Evolutionary conservation across 1,140 invertebrate species (phyloP), one percentile per base, ranked within the genome.

Genomic region (Pseudomyrmex dendroicus): DNA sequence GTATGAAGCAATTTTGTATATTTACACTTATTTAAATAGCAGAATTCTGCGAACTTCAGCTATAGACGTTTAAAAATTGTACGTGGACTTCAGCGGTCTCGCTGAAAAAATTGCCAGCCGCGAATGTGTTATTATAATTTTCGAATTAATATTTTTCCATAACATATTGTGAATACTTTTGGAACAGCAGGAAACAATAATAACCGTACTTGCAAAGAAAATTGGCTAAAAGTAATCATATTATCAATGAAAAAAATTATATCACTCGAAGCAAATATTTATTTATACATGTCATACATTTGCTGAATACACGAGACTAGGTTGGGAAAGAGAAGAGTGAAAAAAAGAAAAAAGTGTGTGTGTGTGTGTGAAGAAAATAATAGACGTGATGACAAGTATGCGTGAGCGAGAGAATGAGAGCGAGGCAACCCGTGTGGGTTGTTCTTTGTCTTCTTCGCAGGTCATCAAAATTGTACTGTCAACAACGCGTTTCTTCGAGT

Each of bases 401-500:
- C 20, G 82, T 10, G 74, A 7, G 74, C 48, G 82, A 56, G 83
- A 74, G 73, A 83, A 84, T 76, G 84, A 77, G 87, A 59, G 78
- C 85, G 87, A 89, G 86, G 64, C 86, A 82, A 84, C 82, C 84
- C 87, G 86, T 73, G 86, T 88, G 80, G 62, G 87, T 87, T 84
- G 87, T 87, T 84, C 73, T 89, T 54, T 88, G 84, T 92, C 46
- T 93, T 91, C 76, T 94, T 93, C 92, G 84, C 93, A 94, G 93
- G 91, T 94, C 89, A 70, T 86, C 88, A 78, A 85, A 87, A 84
- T 68, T 85, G 83, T 90, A 84, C 86, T 89, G 78, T 25, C 89
- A 86, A 5, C 89, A 87, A n/a, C 88, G 84, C 46, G 22, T 77
- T 25, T 89, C 90, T 35, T 80, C 92, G 64, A 89, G 84, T 70